Conservation (phyloP, 2,113 vertebrate species). For the Ceyx margarethae region DNA sequence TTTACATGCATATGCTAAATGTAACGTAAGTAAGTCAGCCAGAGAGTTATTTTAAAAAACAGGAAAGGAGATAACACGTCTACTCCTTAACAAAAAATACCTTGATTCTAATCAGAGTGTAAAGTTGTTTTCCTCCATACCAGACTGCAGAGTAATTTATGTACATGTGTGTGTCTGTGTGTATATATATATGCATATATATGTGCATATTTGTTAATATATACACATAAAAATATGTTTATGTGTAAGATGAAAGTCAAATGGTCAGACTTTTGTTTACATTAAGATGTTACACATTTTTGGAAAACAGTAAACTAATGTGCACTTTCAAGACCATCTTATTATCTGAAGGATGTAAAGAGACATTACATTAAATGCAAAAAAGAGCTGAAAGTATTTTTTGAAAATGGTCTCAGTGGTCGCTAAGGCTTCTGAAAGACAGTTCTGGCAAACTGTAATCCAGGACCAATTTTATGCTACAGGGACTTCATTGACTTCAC, state of each 20-base stretch:
- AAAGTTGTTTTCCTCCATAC: background rate
- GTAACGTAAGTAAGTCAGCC: background rate
- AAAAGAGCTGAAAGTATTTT: background rate
- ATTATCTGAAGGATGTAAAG: background rate
- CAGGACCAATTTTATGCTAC: conserved; percentile 39
- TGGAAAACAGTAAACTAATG: background rate
- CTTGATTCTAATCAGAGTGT: background rate
- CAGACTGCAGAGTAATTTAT: background rate
- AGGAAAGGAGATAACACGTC: background rate
- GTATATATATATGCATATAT: background rate
- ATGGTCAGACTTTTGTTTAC: background rate
- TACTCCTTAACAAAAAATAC: background rate
- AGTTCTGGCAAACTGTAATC: background rate
- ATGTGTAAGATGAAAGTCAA: background rate
- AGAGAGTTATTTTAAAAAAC: background rate
- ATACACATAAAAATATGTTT: background rate
- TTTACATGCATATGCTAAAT: background rate
- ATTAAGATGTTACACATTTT: background rate
- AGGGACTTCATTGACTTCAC: conserved; percentile 29
- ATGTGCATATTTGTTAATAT: background rate
- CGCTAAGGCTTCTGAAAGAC: background rate
- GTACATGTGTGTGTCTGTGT: background rate
- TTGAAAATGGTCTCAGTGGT: background rate
- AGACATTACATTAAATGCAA: background rate
- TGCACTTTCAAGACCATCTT: background rate